Conservation (phyloP, 2,888 invertebrate species). For the Plutella xylostella region DNA sequence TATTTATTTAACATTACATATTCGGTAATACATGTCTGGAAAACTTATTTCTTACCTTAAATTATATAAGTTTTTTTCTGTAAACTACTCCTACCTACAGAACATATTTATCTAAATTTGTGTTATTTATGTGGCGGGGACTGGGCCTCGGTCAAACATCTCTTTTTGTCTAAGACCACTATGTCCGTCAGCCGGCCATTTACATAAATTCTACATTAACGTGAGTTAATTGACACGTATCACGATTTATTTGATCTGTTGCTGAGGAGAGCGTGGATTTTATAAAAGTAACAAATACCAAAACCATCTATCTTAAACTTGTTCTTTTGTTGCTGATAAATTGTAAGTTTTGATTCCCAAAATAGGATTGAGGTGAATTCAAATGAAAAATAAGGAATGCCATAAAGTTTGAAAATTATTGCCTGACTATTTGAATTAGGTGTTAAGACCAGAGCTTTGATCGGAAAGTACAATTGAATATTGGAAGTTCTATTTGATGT, state of each 20-base stretch:
- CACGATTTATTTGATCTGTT: constrained; percentile 56
- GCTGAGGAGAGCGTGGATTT: constrained; percentile 36
- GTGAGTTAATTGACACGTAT: constrained; percentile 66
- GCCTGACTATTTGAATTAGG: too few relatives aligned
- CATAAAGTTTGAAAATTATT: neutral
- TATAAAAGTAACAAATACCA: constrained; percentile 27
- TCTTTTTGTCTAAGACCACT: constrained; percentile 45
- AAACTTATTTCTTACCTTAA: too few relatives aligned
- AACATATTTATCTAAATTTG: too few relatives aligned
- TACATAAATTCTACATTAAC: constrained; percentile 65
- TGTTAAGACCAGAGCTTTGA: neutral
- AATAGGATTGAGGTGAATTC: too few relatives aligned
- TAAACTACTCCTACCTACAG: too few relatives aligned
- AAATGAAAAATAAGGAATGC: neutral
- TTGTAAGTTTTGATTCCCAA: constrained; percentile 27
- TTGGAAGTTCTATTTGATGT: too few relatives aligned
- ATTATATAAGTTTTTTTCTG: too few relatives aligned
- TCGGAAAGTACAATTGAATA: neutral
- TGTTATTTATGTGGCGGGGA: too few relatives aligned
- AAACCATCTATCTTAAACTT: too few relatives aligned
- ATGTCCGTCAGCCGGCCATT: constrained; percentile 47
- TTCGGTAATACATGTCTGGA: too few relatives aligned
- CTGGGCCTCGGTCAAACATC: constrained; percentile 24
- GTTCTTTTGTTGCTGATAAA: constrained; percentile 28
- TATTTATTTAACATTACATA: too few relatives aligned